Percentiles rank a stretch among this genome's conserved stretches.
Evolutionary conservation across 2,113 vertebrate species (phyloP).

Genomic region (Falcunculus frontatus): DNA sequence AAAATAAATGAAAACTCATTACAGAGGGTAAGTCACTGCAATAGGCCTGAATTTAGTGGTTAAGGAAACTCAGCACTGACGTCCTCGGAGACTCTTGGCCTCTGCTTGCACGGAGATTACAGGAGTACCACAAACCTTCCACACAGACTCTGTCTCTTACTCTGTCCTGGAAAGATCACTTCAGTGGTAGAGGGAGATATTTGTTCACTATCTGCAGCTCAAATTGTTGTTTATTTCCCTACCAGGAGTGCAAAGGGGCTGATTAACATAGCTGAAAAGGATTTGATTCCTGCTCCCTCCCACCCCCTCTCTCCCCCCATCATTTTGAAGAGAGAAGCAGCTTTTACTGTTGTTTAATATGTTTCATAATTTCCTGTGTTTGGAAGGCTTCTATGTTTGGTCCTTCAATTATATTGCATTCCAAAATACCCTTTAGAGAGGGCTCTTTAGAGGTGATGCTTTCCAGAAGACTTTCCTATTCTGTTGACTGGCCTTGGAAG

Average conservation of each 20-base stretch:
- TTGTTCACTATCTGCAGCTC: not conserved
- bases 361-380: not conserved
- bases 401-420: not conserved
- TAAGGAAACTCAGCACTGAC: not conserved
- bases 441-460: not conserved
- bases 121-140: not conserved
- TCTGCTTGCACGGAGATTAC: not conserved
- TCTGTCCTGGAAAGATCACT: not conserved
- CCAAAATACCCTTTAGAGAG: not conserved
- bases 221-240: not conserved
- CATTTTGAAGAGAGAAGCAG: not conserved
- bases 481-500: not conserved
- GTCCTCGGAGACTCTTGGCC: not conserved
- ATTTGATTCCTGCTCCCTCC: not conserved
- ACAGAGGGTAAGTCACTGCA: not conserved
- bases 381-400: not conserved
- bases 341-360: not conserved
- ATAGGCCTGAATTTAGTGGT: not conserved
- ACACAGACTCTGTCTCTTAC: not conserved
- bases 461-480: not conserved
- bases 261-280: not conserved
- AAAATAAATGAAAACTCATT: conserved; percentile 14
- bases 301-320: not conserved
- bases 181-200: not conserved
- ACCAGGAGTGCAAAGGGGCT: not conserved